Percentiles rank a stretch among this genome's conserved stretches.
Evolutionary conservation across 2,113 vertebrate genomes (phyloP).

Genomic region (Ammospiza caudacuta): DNA sequence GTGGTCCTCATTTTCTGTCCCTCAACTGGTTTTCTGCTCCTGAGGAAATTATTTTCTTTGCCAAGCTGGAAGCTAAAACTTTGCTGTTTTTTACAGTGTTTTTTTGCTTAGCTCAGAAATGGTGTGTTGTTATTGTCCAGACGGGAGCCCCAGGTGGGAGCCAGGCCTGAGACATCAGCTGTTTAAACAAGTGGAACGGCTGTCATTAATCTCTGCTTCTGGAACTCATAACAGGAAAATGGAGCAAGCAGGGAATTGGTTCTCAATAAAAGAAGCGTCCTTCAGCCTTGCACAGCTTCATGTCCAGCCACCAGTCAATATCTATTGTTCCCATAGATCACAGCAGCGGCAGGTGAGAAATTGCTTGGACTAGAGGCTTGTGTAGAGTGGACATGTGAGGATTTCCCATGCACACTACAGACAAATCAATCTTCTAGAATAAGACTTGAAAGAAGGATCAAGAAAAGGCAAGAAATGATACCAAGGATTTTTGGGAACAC

Average conservation of each 20-base stretch:
- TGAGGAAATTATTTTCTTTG: slow-evolving; percentile 21
- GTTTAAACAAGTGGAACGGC: slow-evolving; percentile 63
- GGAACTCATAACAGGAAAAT: slow-evolving; percentile 65
- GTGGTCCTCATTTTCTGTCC: not conserved
- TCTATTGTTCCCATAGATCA: slow-evolving; percentile 65
- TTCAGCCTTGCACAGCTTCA: slow-evolving; percentile 60
- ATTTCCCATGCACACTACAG: slow-evolving; percentile 30
- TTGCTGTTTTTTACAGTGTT: not conserved
- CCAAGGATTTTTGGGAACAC: not conserved
- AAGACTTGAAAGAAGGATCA: not conserved
- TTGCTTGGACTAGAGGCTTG: slow-evolving; percentile 22
- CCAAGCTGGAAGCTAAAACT: slow-evolving; percentile 24
- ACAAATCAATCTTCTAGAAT: slow-evolving; percentile 51
- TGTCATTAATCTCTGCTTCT: slow-evolving; percentile 67
- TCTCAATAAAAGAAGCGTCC: slow-evolving; percentile 60
- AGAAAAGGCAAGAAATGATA: not conserved
- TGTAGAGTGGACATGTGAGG: slow-evolving; percentile 27
- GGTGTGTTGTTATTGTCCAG: slow-evolving; percentile 53
- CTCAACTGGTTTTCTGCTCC: not conserved
- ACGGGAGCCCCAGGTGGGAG: slow-evolving; percentile 56
- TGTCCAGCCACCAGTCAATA: slow-evolving; percentile 69
- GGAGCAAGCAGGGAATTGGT: slow-evolving; percentile 57
- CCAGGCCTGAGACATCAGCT: slow-evolving; percentile 55
- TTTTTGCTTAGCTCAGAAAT: slow-evolving; percentile 36
- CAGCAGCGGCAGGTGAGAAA: slow-evolving; percentile 40